Conservation (phyloP, 2,797 vertebrate species). For the Pteronotus mesoamericanus region DNA sequence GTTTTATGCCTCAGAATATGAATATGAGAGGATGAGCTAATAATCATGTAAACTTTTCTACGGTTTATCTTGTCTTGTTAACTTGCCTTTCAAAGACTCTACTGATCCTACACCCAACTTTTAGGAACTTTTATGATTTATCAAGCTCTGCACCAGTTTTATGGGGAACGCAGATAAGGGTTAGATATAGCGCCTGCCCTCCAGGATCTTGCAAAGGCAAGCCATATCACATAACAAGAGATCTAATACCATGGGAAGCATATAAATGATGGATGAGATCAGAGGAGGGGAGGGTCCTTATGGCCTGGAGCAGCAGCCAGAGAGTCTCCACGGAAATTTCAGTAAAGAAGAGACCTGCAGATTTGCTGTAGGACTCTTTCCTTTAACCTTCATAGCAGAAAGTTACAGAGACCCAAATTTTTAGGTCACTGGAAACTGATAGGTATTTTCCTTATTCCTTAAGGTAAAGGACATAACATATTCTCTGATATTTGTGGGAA, state of each 20-base stretch:
- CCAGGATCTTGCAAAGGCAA: neutral
- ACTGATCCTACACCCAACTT: neutral
- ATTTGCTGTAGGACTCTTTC: neutral
- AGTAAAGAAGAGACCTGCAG: neutral
- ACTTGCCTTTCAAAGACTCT: neutral
- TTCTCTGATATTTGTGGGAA: neutral
- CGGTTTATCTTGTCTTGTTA: no score
- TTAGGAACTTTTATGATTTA: neutral
- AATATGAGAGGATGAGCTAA: neutral
- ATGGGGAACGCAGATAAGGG: neutral
- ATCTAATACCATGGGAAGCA: fast-evolving
- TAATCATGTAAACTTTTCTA: neutral
- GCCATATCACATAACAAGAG: neutral
- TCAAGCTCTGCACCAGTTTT: neutral
- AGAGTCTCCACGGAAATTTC: neutral
- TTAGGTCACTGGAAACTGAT: neutral
- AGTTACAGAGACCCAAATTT: neutral
- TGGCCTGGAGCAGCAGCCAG: neutral
- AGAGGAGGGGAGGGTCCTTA: neutral
- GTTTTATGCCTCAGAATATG: neutral
- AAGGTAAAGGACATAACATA: neutral
- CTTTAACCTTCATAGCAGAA: neutral
- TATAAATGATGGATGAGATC: neutral
- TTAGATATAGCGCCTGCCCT: neutral
- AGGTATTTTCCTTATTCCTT: neutral